These are phyloP conservation scores for Drosophila simulans DNA, from an alignment of 1,140 invertebrate species.

Conservation along the genomic window DNA sequence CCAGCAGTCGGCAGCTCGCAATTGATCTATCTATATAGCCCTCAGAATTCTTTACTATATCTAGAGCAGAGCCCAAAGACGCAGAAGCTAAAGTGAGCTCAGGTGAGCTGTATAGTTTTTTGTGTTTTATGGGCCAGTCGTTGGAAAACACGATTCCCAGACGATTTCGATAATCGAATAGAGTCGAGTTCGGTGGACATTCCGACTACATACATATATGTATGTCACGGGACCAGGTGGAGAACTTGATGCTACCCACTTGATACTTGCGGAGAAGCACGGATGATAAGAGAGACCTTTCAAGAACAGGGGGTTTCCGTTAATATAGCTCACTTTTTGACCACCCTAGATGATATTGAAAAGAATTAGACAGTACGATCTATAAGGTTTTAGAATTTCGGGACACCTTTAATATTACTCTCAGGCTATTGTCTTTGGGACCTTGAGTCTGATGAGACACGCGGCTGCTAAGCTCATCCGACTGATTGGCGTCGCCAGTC, in stretches of 20 bases:
- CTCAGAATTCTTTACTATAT: slow-evolving; percentile 38
- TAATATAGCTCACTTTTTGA: background rate
- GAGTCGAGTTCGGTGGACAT: background rate
- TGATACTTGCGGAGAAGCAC: background rate
- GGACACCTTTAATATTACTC: background rate
- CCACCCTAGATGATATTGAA: background rate
- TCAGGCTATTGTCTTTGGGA: background rate
- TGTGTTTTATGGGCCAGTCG: slow-evolving; percentile 20
- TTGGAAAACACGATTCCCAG: slow-evolving; percentile 23
- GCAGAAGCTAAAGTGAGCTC: slow-evolving; percentile 19
- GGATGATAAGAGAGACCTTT: background rate
- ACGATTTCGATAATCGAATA: slow-evolving; percentile 27
- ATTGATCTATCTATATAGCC: slow-evolving; percentile 57
- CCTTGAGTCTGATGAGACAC: slow-evolving; percentile 28
- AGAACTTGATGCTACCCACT: background rate
- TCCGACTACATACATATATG: background rate
- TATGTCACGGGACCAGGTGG: background rate
- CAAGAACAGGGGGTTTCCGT: background rate
- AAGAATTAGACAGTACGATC: background rate
- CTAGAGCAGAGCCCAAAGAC: slow-evolving; percentile 32
- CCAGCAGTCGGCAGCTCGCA: slow-evolving; percentile 18
- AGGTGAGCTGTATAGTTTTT: slow-evolving; percentile 4
- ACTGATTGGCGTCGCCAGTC: slow-evolving; percentile 48
- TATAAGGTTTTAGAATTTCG: too few species aligned
- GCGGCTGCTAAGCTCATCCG: slow-evolving; percentile 52